Base-by-base conservation (phyloP, 2,113 vertebrate genomes). In the Parus major region DNA sequence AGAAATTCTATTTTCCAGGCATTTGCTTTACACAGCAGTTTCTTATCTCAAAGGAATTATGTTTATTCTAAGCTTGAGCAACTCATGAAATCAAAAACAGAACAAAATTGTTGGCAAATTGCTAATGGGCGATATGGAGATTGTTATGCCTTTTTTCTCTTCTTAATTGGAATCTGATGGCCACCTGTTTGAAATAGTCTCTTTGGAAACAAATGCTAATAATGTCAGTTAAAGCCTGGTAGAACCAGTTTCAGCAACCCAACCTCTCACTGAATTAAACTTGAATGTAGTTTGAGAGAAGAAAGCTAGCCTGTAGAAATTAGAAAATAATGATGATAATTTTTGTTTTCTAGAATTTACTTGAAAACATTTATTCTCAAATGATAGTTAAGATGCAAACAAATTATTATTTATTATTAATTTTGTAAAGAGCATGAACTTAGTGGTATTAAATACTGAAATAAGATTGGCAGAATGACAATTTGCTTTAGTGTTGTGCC, bases 51-150 rank as follows among this genome's bases (percentile, higher is more conserved):
- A 66, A 86, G 71, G 71, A 90, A 90, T 85, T 87, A 50, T 78
- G 44, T 92, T 93, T 94, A 64, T 95, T 88, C 52, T 83, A 77
- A 93, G 85, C 63, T 92, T 88, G 52, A 94, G 66, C 66, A 93
- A 63, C 29, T 88, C 33, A 10, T 5, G 15, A 52, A 96, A 86
- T 52, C 23, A 72, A 81, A 96, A 83, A 2, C 76, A 83, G 85
- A 94, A 66, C 21, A 90, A 68, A 93, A 92, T 56, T 66, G 56
- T 80, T 95, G 76, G 79, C 71, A 91, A 70, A 91, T 90, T 83
- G 87, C 79, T 95, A 66, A 56, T 63, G 71, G 71, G 71, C 3
- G 23, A 52, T 86, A 56, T 41, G 93, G 85, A 95, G 44, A 56
- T 73, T 63, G 52, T 68, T 85, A 70, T 15, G 60, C 42, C 28